phyloP scores from a whole-genome alignment of 2,888 invertebrate genomes.

The Lottia scabra region DNA sequence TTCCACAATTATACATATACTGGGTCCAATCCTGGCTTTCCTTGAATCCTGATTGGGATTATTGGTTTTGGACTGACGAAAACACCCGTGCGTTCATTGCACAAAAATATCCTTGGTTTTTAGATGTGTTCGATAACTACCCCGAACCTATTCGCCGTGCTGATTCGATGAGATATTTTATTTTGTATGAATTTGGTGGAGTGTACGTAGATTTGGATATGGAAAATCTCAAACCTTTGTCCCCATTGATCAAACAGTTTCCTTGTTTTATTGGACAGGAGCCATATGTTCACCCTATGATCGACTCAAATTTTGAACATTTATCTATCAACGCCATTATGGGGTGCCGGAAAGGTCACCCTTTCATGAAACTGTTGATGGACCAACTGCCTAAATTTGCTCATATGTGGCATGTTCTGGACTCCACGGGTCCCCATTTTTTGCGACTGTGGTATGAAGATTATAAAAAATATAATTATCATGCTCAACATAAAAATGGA shows the following conservation, averaged over 20 bases:
- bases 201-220: conserved; percentile 65
- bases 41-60: conserved; percentile 63
- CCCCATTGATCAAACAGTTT: conserved; percentile 50
- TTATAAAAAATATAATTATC: conserved; percentile 29
- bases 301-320: conserved; percentile 56
- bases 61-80: conserved; percentile 66
- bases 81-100: conserved; percentile 57
- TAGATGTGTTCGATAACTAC: conserved; percentile 55
- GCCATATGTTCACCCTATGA: conserved; percentile 58
- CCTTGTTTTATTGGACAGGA: conserved; percentile 59
- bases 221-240: conserved; percentile 57
- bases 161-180: conserved; percentile 63
- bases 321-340: conserved; percentile 59
- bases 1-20: conserved; percentile 47
- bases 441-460: conserved; percentile 44
- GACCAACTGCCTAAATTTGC: conserved; percentile 48
- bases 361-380: conserved; percentile 55
- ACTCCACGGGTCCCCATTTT: conserved; percentile 62
- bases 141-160: conserved; percentile 55
- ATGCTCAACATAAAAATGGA: conserved; percentile 34
- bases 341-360: conserved; percentile 54
- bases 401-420: conserved; percentile 58
- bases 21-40: conserved; percentile 61
- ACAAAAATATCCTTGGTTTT: conserved; percentile 51
- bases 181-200: conserved; percentile 64